Evolutionary conservation across 2,113 vertebrate genomes (phyloP).

Genomic region (Trachemys scripta): DNA sequence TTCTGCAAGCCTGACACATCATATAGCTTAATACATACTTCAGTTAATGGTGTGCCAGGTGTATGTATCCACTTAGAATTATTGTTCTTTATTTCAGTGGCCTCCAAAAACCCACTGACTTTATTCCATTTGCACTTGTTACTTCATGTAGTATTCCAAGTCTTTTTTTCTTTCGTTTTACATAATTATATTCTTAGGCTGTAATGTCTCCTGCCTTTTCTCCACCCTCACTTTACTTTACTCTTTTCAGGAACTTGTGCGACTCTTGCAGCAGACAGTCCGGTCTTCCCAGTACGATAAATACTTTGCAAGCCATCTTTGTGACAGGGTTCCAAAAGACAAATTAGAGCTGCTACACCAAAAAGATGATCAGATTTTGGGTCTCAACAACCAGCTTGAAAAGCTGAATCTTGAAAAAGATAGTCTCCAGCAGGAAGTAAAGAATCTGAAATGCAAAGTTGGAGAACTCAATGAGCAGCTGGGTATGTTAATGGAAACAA

Average conservation of each 20-base stretch:
- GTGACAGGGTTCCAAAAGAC: conserved; percentile 66
- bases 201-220: background rate
- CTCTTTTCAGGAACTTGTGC: conserved; percentile 89
- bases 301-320: conserved; percentile 73
- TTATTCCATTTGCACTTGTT: background rate
- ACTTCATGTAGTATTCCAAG: background rate
- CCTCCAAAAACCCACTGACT: background rate
- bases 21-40: background rate
- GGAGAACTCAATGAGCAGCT: conserved; percentile 92
- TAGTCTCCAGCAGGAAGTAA: conserved; percentile 88
- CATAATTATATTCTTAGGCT: background rate
- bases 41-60: background rate
- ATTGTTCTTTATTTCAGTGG: background rate
- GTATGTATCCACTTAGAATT: background rate
- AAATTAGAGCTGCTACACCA: conserved; percentile 82
- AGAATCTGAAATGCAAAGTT: conserved; percentile 88
- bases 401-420: conserved; percentile 89
- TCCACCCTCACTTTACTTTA: background rate
- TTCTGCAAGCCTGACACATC: background rate
- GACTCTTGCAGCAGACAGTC: conserved; percentile 95
- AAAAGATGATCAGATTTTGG: conserved; percentile 88
- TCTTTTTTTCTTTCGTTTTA: background rate
- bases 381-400: conserved; percentile 91
- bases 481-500: conserved; percentile 96
- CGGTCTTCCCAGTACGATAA: conserved; percentile 90